phyloP scores from a whole-genome alignment of 2,113 vertebrate genomes.

The Vombatus ursinus region DNA sequence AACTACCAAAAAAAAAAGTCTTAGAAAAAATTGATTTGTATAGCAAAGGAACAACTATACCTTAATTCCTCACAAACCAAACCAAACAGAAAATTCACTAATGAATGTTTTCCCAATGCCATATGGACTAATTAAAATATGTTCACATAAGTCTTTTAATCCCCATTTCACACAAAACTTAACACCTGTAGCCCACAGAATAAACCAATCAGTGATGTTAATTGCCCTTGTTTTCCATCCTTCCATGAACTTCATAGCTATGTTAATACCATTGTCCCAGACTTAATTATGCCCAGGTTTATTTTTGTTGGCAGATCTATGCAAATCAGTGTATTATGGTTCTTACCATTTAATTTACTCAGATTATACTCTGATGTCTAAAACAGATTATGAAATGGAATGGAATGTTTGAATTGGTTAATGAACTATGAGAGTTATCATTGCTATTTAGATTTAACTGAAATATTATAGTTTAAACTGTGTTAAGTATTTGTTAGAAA shows the following conservation, averaged over 20 bases:
- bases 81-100: constrained; percentile 41
- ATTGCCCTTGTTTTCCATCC: constrained; percentile 80
- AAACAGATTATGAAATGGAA: constrained; percentile 75
- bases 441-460: constrained; percentile 70
- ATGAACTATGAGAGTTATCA: constrained; percentile 72
- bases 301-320: constrained; percentile 86
- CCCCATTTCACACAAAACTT: constrained; percentile 79
- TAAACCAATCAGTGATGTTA: constrained; percentile 86
- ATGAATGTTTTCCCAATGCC: constrained; percentile 57
- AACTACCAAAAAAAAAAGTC: constrained; percentile 41
- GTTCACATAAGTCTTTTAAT: constrained; percentile 76
- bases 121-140: constrained; percentile 55
- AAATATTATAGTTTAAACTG: constrained; percentile 64
- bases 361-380: constrained; percentile 72
- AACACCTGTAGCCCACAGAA: constrained; percentile 83
- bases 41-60: neutral
- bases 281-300: constrained; percentile 88
- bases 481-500: constrained; percentile 70
- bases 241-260: constrained; percentile 83
- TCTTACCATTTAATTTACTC: constrained; percentile 78
- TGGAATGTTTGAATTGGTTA: constrained; percentile 74
- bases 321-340: constrained; percentile 82
- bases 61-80: constrained; percentile 16
- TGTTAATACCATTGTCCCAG: constrained; percentile 86
- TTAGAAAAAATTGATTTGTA: constrained; percentile 30